These are phyloP conservation scores for Dasyornis broadbenti DNA, from an alignment of 2,113 vertebrate species.

Conservation along the genomic window DNA sequence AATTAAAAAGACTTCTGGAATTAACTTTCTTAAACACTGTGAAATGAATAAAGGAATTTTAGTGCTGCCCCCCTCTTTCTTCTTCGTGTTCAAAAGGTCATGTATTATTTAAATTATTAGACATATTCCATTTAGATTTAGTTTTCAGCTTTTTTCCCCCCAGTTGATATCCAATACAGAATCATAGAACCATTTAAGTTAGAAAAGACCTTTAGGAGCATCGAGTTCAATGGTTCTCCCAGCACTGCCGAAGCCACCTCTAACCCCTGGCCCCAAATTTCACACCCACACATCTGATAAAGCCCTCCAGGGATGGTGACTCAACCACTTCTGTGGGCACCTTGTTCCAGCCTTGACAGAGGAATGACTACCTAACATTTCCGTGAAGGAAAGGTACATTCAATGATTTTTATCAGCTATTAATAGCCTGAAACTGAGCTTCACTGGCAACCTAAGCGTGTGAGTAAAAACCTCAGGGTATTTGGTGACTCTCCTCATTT, in stretches of 20 bases:
- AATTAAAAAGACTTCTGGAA: neutral
- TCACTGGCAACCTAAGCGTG: neutral
- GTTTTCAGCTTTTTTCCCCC: neutral
- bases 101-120: neutral
- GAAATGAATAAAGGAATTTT: neutral
- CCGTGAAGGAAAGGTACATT: neutral
- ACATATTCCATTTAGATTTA: neutral
- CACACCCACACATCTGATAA: neutral
- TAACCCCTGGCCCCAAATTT: neutral
- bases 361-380: neutral
- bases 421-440: neutral
- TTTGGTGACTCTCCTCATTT: neutral
- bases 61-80: neutral
- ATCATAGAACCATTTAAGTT: neutral
- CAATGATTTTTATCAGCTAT: neutral
- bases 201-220: neutral
- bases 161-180: neutral
- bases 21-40: neutral
- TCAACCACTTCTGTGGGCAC: neutral
- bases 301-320: neutral
- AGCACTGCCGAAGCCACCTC: neutral
- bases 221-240: rapidly evolving
- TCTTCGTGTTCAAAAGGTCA: neutral
- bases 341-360: neutral
- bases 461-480: neutral